Evolutionary conservation across 2,113 vertebrate species (phyloP), one percentile per base, ranked within the genome.

Genomic region (Dipodomys spectabilis): DNA sequence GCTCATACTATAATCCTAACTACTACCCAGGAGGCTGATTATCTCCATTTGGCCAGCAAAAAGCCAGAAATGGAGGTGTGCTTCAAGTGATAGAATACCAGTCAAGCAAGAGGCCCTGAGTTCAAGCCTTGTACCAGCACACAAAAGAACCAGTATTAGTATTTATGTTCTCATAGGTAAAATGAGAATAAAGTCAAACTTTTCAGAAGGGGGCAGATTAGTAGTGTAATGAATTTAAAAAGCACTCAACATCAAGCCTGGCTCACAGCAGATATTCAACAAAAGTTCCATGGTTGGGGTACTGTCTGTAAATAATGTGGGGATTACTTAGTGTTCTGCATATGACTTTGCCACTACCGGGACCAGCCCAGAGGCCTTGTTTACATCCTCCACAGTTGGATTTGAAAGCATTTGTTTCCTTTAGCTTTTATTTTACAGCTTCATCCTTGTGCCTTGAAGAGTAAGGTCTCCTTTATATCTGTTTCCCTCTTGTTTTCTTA

Each of bases 141-240:
- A 49, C 49, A 49, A 9, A 49, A 9, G 22, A 84, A 87, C 73
- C 23, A 78, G 12, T 77, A n/a, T 83, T 23, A 72, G 72, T 27
- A 81, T 32, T 44, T 27, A 32, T 68, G 18, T 92, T 62, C 28
- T 90, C 12, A 60, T 0, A 1, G 39, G 57, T 39, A 39, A 39
- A 39, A 39, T 39, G 39, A 90, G 53, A 95, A 82, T 45, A 79
- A 12, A 86, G 64, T 69, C 73, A 86, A 95, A 86, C 12, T 53
- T 88, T 88, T 69, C 45, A 39, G 39, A 39, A 71, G 80, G 49
- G 77, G 44, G 74, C 49, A 80, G 25, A 73, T 65, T 74, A 78
- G 64, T 75, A 32, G 80, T 53, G 68, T 16, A 67, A 73, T 86
- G 39, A 39, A n/a, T 85, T 64, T 45, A 82, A 74, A 82, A 69